phyloP scores from a whole-genome alignment of 2,797 vertebrate species.

The Podarcis lilfordi region DNA sequence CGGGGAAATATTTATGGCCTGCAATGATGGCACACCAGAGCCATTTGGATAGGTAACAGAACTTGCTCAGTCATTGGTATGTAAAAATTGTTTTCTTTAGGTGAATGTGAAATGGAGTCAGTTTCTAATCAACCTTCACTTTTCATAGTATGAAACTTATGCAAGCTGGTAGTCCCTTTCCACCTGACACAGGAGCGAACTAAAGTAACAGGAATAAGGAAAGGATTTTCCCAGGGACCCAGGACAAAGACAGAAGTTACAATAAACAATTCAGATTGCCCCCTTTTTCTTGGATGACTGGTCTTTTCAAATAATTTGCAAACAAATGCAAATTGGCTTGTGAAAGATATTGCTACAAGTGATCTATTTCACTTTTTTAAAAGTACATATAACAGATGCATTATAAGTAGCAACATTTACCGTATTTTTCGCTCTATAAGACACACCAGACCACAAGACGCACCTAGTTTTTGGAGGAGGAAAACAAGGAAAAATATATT shows the following conservation, averaged over 20 bases:
- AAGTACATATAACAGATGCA: background rate
- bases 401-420: slow-evolving; percentile 33
- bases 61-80: slow-evolving; percentile 62
- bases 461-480: no score
- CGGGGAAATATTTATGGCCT: slow-evolving; percentile 76
- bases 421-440: no score
- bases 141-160: slow-evolving; percentile 69
- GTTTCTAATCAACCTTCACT: slow-evolving; percentile 79
- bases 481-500: no score
- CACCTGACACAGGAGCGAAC: slow-evolving; percentile 57
- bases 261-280: slow-evolving; percentile 58
- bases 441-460: no score
- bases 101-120: slow-evolving; percentile 67
- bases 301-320: slow-evolving; percentile 18
- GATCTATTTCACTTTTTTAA: slow-evolving; percentile 26
- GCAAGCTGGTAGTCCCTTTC: slow-evolving; percentile 60
- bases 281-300: background rate
- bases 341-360: slow-evolving; percentile 10
- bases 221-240: slow-evolving; percentile 41
- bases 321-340: slow-evolving; percentile 27
- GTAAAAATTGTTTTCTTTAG: slow-evolving; percentile 76
- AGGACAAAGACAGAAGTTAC: slow-evolving; percentile 39
- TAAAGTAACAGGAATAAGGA: slow-evolving; percentile 39
- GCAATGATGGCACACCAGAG: slow-evolving; percentile 55
- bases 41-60: slow-evolving; percentile 57